A percentile compares a stretch with the other conserved stretches of the same genome.
These are phyloP conservation scores for Phasianus colchicus DNA, from an alignment of 2,113 vertebrate genomes.

Conservation along the genomic window DNA sequence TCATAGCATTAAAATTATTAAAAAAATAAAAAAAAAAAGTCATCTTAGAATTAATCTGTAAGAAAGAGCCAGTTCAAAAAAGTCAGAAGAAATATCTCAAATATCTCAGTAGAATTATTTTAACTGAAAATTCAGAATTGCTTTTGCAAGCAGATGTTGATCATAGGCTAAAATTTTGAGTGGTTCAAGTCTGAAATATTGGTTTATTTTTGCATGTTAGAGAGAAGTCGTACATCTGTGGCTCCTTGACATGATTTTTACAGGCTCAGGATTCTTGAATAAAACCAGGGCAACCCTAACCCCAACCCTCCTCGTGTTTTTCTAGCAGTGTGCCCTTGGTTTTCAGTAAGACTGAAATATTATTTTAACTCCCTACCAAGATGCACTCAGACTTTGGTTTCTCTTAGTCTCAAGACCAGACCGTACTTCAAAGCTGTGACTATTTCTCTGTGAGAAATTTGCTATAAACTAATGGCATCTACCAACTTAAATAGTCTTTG, in stretches of 20 bases:
- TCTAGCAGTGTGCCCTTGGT: neutral
- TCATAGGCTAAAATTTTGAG: conserved; percentile 16
- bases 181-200: neutral
- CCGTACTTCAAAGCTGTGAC: neutral
- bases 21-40: conserved; percentile 42
- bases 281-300: neutral
- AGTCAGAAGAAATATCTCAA: conserved; percentile 10
- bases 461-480: neutral
- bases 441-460: neutral
- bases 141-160: conserved; percentile 29
- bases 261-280: neutral
- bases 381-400: neutral
- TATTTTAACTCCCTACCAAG: neutral
- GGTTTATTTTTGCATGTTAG: neutral
- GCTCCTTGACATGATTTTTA: neutral
- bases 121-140: neutral
- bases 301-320: neutral
- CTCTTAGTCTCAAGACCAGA: neutral
- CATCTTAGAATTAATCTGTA: conserved; percentile 66
- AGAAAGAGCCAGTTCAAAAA: conserved; percentile 44
- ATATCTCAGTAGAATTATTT: conserved; percentile 51
- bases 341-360: neutral
- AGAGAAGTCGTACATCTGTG: neutral
- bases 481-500: neutral
- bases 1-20: conserved; percentile 62